phyloP scores from a whole-genome alignment of 2,113 vertebrate species.

The Phaethon lepturus region DNA sequence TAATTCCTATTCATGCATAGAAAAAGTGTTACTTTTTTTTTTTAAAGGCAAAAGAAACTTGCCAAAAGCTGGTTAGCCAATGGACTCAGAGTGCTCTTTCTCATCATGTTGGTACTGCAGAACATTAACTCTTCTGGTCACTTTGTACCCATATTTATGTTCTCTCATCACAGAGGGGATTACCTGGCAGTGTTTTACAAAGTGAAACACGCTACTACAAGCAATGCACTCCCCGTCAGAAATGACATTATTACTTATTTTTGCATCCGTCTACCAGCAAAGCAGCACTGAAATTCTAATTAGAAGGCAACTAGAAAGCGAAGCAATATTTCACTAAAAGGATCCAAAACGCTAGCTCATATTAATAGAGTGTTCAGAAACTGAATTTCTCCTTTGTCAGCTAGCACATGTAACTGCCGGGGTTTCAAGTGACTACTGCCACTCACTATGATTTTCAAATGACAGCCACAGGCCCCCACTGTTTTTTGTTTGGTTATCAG shows the following conservation, averaged over 20 bases:
- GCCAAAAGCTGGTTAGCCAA: neutral
- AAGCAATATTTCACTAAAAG: neutral
- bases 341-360: neutral
- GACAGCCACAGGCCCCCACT: neutral
- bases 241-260: neutral
- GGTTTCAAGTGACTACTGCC: neutral
- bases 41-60: neutral
- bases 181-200: neutral
- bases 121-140: neutral
- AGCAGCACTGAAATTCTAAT: neutral
- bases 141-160: neutral
- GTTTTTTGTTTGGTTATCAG: neutral
- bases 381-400: neutral
- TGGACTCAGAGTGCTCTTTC: neutral
- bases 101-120: neutral
- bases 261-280: neutral
- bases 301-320: neutral
- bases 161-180: neutral
- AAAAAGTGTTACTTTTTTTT: neutral
- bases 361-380: neutral
- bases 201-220: neutral
- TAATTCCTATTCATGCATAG: neutral
- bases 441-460: neutral
- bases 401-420: neutral
- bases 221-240: neutral